These are phyloP conservation scores for Laothoe populi DNA, from an alignment of 2,888 invertebrate species.

Conservation along the genomic window DNA sequence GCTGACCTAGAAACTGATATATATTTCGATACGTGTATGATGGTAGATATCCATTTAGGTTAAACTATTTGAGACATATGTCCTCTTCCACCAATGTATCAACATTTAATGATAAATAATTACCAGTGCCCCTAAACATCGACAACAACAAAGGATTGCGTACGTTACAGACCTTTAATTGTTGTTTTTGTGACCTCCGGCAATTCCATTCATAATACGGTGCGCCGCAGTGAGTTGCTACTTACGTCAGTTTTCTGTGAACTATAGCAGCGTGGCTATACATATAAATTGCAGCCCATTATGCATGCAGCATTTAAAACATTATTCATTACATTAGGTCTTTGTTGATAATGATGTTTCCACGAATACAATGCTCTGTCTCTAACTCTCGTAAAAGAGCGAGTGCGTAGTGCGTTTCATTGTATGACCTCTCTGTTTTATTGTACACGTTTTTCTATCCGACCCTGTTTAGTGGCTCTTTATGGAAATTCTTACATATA, in stretches of 20 bases:
- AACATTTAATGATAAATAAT: too few relatives aligned
- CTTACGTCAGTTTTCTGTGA: not conserved
- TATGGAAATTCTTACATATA: slow-evolving; percentile 42
- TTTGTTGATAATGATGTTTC: slow-evolving; percentile 56
- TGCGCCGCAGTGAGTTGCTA: too few relatives aligned
- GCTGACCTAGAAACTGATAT: too few relatives aligned
- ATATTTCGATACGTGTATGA: too few relatives aligned
- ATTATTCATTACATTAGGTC: slow-evolving; percentile 58
- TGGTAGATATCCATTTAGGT: too few relatives aligned
- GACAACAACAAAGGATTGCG: too few relatives aligned
- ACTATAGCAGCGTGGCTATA: not conserved
- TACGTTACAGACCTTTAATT: too few relatives aligned
- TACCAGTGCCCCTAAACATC: too few relatives aligned
- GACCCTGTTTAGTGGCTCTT: slow-evolving; percentile 44
- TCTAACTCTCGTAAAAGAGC: slow-evolving; percentile 32
- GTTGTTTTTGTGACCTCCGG: too few relatives aligned
- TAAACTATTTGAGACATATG: too few relatives aligned
- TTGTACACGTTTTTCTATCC: slow-evolving; percentile 51
- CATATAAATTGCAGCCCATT: not conserved
- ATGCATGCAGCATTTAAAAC: not conserved
- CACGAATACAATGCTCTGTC: slow-evolving; percentile 2
- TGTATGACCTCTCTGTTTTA: slow-evolving; percentile 49
- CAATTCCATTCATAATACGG: too few relatives aligned
- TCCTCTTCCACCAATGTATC: too few relatives aligned
- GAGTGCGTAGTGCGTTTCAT: slow-evolving; percentile 49